Evolutionary conservation across 2,797 vertebrate species (phyloP).

Genomic region (Leptoclinus maculatus): DNA sequence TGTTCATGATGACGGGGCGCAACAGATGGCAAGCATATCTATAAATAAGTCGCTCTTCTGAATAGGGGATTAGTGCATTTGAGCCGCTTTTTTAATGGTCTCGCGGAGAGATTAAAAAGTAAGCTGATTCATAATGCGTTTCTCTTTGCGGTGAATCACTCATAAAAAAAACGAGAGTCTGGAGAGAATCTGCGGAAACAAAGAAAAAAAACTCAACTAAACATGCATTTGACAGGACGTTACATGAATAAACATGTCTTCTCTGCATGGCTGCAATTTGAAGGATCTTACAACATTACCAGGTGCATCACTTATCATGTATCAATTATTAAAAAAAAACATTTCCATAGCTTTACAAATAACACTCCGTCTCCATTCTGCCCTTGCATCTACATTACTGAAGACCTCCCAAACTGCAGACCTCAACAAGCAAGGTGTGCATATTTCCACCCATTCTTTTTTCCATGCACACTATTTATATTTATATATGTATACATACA

Average conservation of each 20-base stretch:
- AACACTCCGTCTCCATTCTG: background rate
- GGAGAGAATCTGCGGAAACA: conserved; percentile 39
- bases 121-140: conserved; percentile 81
- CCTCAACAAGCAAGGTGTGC: background rate
- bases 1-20: conserved; percentile 69
- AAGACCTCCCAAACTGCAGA: conserved; percentile 20
- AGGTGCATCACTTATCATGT: background rate
- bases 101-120: conserved; percentile 82
- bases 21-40: conserved; percentile 86
- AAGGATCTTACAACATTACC: background rate
- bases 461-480: conserved; percentile 23
- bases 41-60: conserved; percentile 84
- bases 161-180: conserved; percentile 66
- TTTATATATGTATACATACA: conserved; percentile 26
- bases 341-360: background rate
- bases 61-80: conserved; percentile 84
- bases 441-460: conserved; percentile 25
- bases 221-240: conserved; percentile 29
- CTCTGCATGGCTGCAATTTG: background rate
- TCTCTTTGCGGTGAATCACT: conserved; percentile 68
- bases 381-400: background rate
- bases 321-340: background rate
- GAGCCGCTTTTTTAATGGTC: conserved; percentile 83
- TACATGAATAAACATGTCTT: background rate
- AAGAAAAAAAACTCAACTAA: background rate